Percentiles rank a stretch among this genome's conserved stretches.
Evolutionary conservation across 2,113 vertebrate species (phyloP).

Genomic region (Caracal caracal): DNA sequence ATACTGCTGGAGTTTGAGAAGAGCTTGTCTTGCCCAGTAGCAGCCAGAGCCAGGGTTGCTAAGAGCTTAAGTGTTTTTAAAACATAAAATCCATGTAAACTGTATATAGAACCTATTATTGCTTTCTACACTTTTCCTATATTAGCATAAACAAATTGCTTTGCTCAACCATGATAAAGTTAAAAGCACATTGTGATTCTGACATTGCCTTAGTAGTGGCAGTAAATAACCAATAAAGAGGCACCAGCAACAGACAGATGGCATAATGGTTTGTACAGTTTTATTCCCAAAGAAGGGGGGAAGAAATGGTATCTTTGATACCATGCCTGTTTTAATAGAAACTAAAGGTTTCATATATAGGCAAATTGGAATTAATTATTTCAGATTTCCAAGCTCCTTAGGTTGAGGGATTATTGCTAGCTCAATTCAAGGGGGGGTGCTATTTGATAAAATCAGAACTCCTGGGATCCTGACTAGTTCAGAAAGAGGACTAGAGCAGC

Average conservation of each 20-base stretch:
- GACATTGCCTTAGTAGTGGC: slow-evolving; percentile 3
- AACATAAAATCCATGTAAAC: slow-evolving; percentile 32
- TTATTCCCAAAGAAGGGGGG: not conserved
- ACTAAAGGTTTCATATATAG: slow-evolving; percentile 38
- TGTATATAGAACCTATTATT: not conserved
- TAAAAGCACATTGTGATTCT: slow-evolving; percentile 41
- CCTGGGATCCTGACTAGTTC: slow-evolving; percentile 11
- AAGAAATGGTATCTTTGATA: not conserved
- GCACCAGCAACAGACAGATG: not conserved
- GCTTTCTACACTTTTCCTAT: not conserved
- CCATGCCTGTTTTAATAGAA: slow-evolving; percentile 15
- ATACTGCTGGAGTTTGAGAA: slow-evolving; percentile 28
- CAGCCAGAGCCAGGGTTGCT: not conserved
- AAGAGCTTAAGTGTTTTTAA: not conserved
- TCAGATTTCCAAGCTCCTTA: slow-evolving; percentile 49
- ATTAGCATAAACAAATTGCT: not conserved
- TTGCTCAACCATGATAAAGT: slow-evolving; percentile 19
- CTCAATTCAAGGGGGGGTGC: not conserved
- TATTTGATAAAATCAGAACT: slow-evolving; percentile 52
- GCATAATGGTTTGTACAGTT: not conserved
- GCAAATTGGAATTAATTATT: slow-evolving; percentile 62
- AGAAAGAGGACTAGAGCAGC: not conserved
- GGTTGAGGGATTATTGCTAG: slow-evolving; percentile 28
- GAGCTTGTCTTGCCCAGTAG: not conserved
- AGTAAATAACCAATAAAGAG: slow-evolving; percentile 48